A percentile compares a stretch with the other conserved stretches of the same genome.
These are phyloP conservation scores for Xenopus borealis DNA, from an alignment of 2,113 vertebrate species.

Conservation along the genomic window DNA sequence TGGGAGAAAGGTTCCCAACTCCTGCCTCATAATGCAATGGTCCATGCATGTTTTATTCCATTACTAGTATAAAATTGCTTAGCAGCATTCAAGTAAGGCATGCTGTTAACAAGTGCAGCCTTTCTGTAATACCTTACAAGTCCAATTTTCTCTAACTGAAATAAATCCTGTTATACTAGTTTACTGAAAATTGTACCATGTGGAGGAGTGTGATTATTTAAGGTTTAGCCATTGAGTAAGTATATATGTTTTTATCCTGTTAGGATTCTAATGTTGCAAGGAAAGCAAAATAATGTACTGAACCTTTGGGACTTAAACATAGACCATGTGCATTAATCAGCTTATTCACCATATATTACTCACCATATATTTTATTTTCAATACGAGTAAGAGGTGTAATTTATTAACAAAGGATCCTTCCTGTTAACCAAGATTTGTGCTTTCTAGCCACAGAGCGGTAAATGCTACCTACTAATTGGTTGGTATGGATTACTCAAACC, in stretches of 20 bases:
- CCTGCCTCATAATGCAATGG: constrained; percentile 33
- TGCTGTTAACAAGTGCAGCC: constrained; percentile 31
- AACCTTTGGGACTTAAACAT: too few relatives aligned
- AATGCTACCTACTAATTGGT: too few relatives aligned
- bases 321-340: too few relatives aligned
- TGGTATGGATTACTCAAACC: too few relatives aligned
- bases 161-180: constrained; percentile 24
- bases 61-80: constrained; percentile 40
- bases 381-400: too few relatives aligned
- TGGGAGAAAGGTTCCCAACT: constrained; percentile 38
- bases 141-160: constrained; percentile 18
- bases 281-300: neutral
- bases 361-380: too few relatives aligned
- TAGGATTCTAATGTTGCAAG: constrained; percentile 22
- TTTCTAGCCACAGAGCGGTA: too few relatives aligned
- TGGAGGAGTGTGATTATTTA: constrained; percentile 14
- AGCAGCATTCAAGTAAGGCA: constrained; percentile 18
- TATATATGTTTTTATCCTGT: constrained; percentile 13
- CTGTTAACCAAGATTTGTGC: too few relatives aligned
- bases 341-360: too few relatives aligned
- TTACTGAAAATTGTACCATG: constrained; percentile 19
- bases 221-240: constrained; percentile 12
- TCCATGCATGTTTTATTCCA: constrained; percentile 41
- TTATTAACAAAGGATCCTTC: too few relatives aligned
- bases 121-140: constrained; percentile 20